Conservation (phyloP, 2,797 vertebrate species). For the Ispidina lecontei region DNA sequence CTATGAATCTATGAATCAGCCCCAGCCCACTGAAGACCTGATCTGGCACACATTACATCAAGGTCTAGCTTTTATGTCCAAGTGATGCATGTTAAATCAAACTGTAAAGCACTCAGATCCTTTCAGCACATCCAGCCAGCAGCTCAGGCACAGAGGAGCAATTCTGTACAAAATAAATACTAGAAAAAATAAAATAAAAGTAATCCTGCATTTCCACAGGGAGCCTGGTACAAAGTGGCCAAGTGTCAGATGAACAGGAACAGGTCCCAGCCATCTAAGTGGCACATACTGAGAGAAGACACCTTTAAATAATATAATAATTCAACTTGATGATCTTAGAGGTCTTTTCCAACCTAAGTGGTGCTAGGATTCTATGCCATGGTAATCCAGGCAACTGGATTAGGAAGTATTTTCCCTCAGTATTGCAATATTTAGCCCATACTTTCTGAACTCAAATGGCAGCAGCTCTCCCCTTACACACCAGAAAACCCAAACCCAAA, state of each 20-base stretch:
- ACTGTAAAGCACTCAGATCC: fast-evolving
- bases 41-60: not conserved
- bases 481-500: not conserved
- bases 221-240: not conserved
- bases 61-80: not conserved
- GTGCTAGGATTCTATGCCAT: no score
- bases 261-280: not conserved
- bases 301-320: not conserved
- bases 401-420: not conserved
- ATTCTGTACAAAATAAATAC: not conserved
- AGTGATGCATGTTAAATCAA: not conserved
- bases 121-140: not conserved
- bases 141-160: not conserved
- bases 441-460: fast-evolving
- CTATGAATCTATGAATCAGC: no score
- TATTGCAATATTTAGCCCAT: fast-evolving
- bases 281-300: not conserved
- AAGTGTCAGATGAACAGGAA: fast-evolving
- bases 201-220: not conserved
- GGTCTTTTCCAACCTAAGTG: no score
- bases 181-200: not conserved
- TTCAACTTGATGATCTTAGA: no score
- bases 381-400: not conserved
- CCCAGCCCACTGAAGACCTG: not conserved
- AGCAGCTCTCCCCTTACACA: not conserved